These are phyloP conservation scores for Pasiphila rectangulata DNA, from an alignment of 2,888 invertebrate genomes.

Conservation along the genomic window DNA sequence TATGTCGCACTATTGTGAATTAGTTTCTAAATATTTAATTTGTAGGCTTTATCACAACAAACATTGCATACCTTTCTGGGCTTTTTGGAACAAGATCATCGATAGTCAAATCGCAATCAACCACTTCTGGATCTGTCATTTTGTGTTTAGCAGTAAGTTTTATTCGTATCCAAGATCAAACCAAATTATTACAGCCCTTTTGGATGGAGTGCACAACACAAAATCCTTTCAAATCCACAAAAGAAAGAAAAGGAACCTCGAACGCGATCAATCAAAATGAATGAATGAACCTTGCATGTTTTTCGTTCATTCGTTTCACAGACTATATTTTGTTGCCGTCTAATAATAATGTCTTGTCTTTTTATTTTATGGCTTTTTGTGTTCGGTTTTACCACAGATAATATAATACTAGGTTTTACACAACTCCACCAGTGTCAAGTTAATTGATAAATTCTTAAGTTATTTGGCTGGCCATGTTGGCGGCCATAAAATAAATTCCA, in stretches of 20 bases:
- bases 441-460: no score
- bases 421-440: no score
- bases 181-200: conserved; percentile 46
- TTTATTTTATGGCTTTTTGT: no score
- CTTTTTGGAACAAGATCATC: conserved; percentile 77
- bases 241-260: conserved; percentile 38
- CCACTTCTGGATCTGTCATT: conserved; percentile 74
- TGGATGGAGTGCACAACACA: conserved; percentile 57
- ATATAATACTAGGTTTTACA: no score
- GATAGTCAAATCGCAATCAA: conserved; percentile 70
- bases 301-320: no score
- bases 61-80: conserved; percentile 64
- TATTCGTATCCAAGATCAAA: conserved; percentile 36
- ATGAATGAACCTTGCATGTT: no score
- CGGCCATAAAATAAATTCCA: no score
- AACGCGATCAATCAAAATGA: conserved; percentile 24
- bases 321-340: no score
- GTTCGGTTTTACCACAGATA: no score
- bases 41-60: not conserved
- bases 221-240: conserved; percentile 57
- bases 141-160: conserved; percentile 41
- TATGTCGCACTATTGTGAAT: not conserved
- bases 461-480: no score
- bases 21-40: not conserved
- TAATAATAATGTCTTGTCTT: no score